phyloP scores from a whole-genome alignment of 2,113 vertebrate species.

The Rhea americana region DNA sequence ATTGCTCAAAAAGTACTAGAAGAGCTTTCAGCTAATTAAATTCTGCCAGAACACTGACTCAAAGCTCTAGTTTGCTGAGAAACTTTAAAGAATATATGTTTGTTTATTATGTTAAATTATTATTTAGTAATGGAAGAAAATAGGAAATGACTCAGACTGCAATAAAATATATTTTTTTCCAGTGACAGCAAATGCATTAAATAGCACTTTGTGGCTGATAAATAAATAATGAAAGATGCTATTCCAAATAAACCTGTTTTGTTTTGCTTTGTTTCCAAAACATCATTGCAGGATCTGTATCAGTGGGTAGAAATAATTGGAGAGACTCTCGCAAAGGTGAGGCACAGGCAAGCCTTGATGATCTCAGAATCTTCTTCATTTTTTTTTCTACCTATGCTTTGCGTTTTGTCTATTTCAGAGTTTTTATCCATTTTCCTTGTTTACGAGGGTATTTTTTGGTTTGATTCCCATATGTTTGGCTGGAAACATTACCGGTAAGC shows the following conservation, averaged over 20 bases:
- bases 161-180: not conserved
- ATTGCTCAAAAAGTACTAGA: not conserved
- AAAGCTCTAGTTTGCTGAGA: constrained; percentile 31
- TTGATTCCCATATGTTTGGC: not conserved
- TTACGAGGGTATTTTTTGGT: not conserved
- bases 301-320: not conserved
- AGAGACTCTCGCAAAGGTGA: not conserved
- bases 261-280: constrained; percentile 6
- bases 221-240: constrained; percentile 46
- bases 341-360: constrained; percentile 7
- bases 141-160: constrained; percentile 50
- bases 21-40: constrained; percentile 6
- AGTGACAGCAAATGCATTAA: not conserved
- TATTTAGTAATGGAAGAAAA: constrained; percentile 45
- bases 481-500: not conserved
- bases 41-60: constrained; percentile 32
- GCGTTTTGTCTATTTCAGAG: not conserved
- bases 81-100: constrained; percentile 14
- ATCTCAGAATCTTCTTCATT: not conserved
- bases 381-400: not conserved
- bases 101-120: constrained; percentile 41
- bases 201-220: constrained; percentile 8
- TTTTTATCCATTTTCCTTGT: not conserved
- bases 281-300: not conserved
- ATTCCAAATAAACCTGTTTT: constrained; percentile 13